Evolutionary conservation across 2,888 invertebrate genomes (phyloP).

Genomic region (Xanthia icteritia): DNA sequence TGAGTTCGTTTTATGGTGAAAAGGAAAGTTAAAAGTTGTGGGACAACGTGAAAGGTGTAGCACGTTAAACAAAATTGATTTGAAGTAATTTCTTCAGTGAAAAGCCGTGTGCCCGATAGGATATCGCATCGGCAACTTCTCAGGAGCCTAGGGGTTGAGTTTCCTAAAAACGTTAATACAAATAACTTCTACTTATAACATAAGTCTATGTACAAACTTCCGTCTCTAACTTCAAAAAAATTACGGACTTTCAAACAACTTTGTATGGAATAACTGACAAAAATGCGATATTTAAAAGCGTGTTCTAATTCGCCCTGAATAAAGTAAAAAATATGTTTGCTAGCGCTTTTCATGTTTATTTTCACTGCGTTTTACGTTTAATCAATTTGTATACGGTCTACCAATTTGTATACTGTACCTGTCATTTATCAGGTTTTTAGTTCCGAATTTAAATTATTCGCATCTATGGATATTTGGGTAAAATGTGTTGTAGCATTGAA

Average conservation of each 20-base stretch:
- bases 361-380: neutral
- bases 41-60: neutral
- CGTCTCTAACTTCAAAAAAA: neutral
- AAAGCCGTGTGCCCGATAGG: neutral
- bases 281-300: neutral
- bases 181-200: no score
- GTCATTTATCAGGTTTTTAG: neutral
- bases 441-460: neutral
- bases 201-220: neutral
- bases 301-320: no score
- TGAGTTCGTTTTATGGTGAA: neutral
- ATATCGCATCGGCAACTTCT: neutral
- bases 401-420: neutral
- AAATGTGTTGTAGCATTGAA: neutral
- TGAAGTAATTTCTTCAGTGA: neutral
- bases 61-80: constrained; percentile 27
- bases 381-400: neutral
- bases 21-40: constrained; percentile 18
- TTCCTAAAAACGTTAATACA: no score
- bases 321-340: no score
- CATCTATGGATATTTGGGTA: neutral
- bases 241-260: neutral
- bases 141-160: neutral
- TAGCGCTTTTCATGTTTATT: neutral
- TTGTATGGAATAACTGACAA: neutral